Conservation (phyloP, 2,113 vertebrate species). For the Turnix velox region DNA sequence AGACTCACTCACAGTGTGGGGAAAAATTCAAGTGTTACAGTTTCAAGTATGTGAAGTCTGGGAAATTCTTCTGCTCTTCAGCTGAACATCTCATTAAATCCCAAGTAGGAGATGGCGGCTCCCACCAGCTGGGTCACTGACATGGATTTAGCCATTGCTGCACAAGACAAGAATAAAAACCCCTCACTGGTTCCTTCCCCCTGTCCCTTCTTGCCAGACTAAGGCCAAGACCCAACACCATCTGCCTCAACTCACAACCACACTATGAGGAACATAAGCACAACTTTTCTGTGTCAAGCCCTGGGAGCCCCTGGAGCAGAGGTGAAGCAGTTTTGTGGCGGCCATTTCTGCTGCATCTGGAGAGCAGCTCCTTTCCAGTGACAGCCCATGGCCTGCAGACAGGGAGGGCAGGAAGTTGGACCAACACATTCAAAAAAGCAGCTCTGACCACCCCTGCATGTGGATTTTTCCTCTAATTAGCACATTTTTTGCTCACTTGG, state of each 20-base stretch:
- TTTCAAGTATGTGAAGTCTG: neutral
- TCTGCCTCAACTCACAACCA: neutral
- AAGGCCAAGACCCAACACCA: neutral
- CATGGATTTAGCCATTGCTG: neutral
- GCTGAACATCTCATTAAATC: neutral
- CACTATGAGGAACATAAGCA: fast-evolving
- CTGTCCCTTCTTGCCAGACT: neutral
- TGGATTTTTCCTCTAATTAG: neutral
- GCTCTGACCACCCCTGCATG: neutral
- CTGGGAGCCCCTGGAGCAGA: neutral
- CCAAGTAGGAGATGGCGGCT: fast-evolving
- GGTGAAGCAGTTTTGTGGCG: too few relatives aligned
- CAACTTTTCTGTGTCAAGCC: neutral
- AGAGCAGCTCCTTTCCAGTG: neutral
- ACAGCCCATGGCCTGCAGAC: neutral
- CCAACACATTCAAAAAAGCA: neutral
- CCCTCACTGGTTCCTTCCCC: fast-evolving
- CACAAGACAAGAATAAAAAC: neutral
- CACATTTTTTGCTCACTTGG: neutral
- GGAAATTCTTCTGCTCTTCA: neutral
- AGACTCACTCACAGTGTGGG: too few relatives aligned
- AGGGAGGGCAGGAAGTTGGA: neutral
- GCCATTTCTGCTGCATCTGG: neutral
- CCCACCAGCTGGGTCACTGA: neutral
- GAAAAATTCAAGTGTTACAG: fast-evolving